phyloP scores from a whole-genome alignment of 2,113 vertebrate species.

The Mus musculus region DNA sequence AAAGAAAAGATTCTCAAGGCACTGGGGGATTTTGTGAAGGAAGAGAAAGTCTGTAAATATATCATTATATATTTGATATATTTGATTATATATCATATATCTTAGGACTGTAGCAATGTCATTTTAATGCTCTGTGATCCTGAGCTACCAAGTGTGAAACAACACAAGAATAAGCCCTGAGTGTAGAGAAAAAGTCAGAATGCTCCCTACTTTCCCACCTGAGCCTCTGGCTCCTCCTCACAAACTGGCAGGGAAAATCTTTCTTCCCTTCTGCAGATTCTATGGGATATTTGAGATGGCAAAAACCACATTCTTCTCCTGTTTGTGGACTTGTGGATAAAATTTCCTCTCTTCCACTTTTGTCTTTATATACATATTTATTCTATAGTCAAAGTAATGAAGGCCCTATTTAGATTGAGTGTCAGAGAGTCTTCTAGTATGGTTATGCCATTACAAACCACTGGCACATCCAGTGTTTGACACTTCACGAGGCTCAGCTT shows the following conservation, averaged over 20 bases:
- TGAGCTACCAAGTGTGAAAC: neutral
- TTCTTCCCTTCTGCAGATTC: neutral
- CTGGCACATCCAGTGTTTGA: neutral
- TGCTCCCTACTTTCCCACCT: neutral
- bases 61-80: too few species aligned
- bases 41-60: neutral
- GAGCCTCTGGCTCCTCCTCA: neutral
- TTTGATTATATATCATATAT: neutral
- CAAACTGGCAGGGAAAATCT: neutral
- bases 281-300: neutral
- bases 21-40: neutral
- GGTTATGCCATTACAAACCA: neutral
- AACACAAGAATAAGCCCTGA: neutral
- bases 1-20: neutral
- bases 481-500: neutral
- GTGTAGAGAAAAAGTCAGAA: neutral
- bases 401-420: neutral
- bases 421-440: neutral
- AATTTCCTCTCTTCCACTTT: neutral
- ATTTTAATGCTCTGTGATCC: neutral
- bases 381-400: neutral
- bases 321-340: constrained; percentile 22
- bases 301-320: neutral
- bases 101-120: neutral
- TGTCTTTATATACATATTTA: neutral